Conservation (phyloP, 1,140 invertebrate species). For the Temnothorax curvispinosus region DNA sequence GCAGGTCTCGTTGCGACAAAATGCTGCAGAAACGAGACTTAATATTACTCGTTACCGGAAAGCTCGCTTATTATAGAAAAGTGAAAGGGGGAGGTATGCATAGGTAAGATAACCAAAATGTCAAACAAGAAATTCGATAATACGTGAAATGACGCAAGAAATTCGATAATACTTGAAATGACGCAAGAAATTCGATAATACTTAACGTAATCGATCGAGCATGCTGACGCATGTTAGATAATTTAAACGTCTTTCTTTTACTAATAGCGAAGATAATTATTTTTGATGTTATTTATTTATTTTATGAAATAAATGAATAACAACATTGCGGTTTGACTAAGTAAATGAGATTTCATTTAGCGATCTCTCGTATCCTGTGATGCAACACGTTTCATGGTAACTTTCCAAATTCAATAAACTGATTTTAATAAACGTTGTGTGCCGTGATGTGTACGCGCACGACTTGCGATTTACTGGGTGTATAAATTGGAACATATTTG, state of each 20-base stretch:
- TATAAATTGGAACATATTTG: conserved; percentile 9
- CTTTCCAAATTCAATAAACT: neutral
- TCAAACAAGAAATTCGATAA: conserved; percentile 38
- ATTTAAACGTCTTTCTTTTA: neutral
- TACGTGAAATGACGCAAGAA: neutral
- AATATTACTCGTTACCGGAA: conserved; percentile 23
- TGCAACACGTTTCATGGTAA: neutral
- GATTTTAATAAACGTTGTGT: neutral
- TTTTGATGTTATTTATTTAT: too few relatives aligned
- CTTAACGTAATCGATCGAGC: neutral
- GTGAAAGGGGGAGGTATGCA: conserved; percentile 42
- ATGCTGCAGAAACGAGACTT: conserved; percentile 15
- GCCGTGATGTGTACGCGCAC: neutral
- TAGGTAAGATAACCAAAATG: conserved; percentile 37
- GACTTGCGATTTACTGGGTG: neutral
- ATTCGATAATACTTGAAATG: conserved; percentile 8
- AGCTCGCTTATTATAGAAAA: conserved; percentile 44
- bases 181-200: conserved; percentile 31
- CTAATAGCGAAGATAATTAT: neutral
- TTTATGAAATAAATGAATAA: neutral
- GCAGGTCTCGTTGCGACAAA: conserved; percentile 36
- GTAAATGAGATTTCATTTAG: neutral
- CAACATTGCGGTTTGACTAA: neutral
- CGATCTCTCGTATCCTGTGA: neutral
- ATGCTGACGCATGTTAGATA: neutral